phyloP scores from a whole-genome alignment of 1,140 invertebrate genomes.

The Brachionus paranguensis region DNA sequence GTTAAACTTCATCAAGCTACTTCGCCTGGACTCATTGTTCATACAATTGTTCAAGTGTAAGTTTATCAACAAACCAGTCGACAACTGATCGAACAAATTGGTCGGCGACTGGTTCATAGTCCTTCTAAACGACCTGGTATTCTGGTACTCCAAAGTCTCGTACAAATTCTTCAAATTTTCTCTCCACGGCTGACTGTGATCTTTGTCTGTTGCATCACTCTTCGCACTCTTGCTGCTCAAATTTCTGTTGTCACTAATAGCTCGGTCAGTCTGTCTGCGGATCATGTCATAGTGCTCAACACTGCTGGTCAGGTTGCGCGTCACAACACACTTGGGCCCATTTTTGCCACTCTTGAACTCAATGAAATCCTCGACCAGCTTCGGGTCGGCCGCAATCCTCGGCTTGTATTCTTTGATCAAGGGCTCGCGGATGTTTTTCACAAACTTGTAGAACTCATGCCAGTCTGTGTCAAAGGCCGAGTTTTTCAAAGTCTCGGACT shows the following conservation, averaged over 20 bases:
- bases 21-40: not conserved
- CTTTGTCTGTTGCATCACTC: not conserved
- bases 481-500: not conserved
- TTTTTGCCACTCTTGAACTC: not conserved
- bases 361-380: not conserved
- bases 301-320: not conserved
- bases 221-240: not conserved
- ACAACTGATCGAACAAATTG: conserved; percentile 17
- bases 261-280: not conserved
- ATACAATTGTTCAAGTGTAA: conserved; percentile 14
- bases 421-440: not conserved
- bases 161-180: conserved; percentile 22
- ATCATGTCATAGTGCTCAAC: conserved; percentile 1
- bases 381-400: not conserved
- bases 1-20: not conserved
- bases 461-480: not conserved
- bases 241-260: not conserved
- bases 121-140: not conserved
- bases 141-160: conserved; percentile 9
- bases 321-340: not conserved
- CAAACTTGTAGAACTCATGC: conserved; percentile 1
- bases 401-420: not conserved
- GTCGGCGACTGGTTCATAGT: not conserved
- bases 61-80: conserved; percentile 13
- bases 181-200: not conserved